Conservation (phyloP, 2,888 invertebrate species). For the Lasioglossum leucozonium region DNA sequence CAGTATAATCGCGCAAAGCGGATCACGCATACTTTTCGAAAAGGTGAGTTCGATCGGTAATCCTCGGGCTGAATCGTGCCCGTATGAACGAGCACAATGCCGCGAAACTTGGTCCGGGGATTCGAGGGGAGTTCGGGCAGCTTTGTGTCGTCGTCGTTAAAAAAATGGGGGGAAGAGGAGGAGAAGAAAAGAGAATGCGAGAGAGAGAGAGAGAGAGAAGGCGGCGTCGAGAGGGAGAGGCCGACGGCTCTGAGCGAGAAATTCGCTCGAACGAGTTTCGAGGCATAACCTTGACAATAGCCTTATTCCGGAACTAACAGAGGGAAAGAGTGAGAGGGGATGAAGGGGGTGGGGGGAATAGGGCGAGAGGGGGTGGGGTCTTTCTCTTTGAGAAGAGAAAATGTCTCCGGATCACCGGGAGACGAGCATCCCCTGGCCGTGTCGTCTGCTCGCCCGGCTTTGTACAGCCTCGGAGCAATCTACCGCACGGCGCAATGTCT, state of each 20-base stretch:
- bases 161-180: neutral
- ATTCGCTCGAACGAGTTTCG: constrained; percentile 58
- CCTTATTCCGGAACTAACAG: constrained; percentile 47
- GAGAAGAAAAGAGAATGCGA: no score
- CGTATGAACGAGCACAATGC: constrained; percentile 20
- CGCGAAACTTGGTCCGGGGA: neutral
- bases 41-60: constrained; percentile 24
- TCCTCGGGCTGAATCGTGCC: constrained; percentile 20
- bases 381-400: constrained; percentile 56
- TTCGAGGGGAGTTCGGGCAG: neutral
- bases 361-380: neutral
- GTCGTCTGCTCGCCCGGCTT: constrained; percentile 63
- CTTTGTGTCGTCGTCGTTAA: constrained; percentile 29
- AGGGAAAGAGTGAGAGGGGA: neutral
- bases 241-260: constrained; percentile 32
- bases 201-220: neutral
- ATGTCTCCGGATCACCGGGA: constrained; percentile 50
- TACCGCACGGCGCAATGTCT: constrained; percentile 65
- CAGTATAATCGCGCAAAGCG: neutral
- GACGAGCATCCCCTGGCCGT: constrained; percentile 43
- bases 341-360: neutral
- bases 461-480: constrained; percentile 66
- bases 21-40: neutral
- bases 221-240: neutral
- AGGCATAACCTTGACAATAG: constrained; percentile 65